A percentile compares a stretch with the other conserved stretches of the same genome.
phyloP scores from a whole-genome alignment of 1,140 invertebrate genomes.

The Caenorhabditis briggsae region DNA sequence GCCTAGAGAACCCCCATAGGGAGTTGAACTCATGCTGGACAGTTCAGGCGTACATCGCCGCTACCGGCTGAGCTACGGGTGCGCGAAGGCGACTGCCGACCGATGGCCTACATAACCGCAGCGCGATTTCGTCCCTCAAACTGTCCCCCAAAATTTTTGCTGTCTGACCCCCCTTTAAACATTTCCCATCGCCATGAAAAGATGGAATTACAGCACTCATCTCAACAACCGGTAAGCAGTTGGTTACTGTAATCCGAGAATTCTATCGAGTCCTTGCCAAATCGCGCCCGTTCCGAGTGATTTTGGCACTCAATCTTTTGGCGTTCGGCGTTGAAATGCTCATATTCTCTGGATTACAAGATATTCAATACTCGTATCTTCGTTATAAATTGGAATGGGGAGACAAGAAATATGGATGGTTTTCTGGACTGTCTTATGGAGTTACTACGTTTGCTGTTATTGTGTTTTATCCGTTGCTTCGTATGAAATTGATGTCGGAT shows the following conservation, averaged over 20 bases:
- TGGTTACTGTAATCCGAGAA: slow-evolving; percentile 44
- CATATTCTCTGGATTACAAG: slow-evolving; percentile 61
- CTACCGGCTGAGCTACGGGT: no score
- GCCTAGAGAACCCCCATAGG: no score
- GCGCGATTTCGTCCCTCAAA: no score
- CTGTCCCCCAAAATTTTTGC: no score
- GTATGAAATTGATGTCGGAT: slow-evolving; percentile 67
- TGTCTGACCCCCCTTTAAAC: no score
- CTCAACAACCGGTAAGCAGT: slow-evolving; percentile 19
- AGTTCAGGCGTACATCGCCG: no score
- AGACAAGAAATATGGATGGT: slow-evolving; percentile 68
- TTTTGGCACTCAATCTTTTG: slow-evolving; percentile 51
- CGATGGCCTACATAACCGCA: no score
- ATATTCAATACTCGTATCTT: slow-evolving; percentile 68
- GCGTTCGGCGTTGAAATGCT: slow-evolving; percentile 60
- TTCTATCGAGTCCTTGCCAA: slow-evolving; percentile 55
- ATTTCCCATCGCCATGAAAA: no score
- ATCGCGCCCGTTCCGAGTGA: slow-evolving; percentile 11
- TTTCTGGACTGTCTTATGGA: slow-evolving; percentile 62
- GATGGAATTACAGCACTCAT: background rate
- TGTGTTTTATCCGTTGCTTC: slow-evolving; percentile 71
- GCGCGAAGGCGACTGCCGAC: no score
- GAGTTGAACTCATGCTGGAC: no score
- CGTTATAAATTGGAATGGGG: slow-evolving; percentile 66
- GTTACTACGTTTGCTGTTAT: slow-evolving; percentile 66